phyloP scores from a whole-genome alignment of 1,140 invertebrate genomes.

The Schlechtendalia chinensis region DNA sequence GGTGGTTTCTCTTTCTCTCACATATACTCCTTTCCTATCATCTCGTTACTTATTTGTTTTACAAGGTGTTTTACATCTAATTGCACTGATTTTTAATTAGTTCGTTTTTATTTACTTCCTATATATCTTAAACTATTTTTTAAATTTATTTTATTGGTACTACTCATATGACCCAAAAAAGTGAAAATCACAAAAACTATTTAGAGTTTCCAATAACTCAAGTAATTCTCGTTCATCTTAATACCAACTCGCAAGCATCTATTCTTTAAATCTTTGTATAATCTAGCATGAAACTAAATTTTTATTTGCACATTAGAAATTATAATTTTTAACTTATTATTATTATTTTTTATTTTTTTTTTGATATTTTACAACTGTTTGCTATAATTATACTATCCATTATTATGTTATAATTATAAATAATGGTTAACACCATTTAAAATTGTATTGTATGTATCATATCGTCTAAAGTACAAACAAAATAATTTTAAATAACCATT shows the following conservation, averaged over 20 bases:
- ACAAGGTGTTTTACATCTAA: constrained; percentile 29
- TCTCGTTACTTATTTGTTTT: constrained; percentile 19
- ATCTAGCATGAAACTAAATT: not conserved
- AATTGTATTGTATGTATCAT: constrained; percentile 1
- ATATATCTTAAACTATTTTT: constrained; percentile 44
- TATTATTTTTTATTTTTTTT: not conserved
- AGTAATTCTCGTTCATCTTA: no score
- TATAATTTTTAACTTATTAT: not conserved
- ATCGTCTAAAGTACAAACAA: constrained; percentile 8
- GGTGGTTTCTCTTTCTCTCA: constrained; percentile 46
- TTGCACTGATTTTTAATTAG: constrained; percentile 25
- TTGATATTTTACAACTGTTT: no score
- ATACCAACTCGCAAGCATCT: no score
- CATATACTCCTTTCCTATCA: not conserved
- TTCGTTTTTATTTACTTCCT: constrained; percentile 25
- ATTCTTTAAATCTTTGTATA: no score
- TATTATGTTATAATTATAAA: not conserved
- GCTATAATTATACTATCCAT: no score
- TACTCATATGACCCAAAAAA: not conserved
- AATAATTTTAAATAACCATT: not conserved
- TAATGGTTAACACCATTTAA: not conserved
- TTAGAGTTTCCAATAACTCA: not conserved
- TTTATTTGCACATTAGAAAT: not conserved
- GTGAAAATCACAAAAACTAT: not conserved
- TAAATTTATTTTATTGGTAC: not conserved